These are phyloP conservation scores for Panthera tigris DNA, from an alignment of 2,113 vertebrate species.

Conservation along the genomic window DNA sequence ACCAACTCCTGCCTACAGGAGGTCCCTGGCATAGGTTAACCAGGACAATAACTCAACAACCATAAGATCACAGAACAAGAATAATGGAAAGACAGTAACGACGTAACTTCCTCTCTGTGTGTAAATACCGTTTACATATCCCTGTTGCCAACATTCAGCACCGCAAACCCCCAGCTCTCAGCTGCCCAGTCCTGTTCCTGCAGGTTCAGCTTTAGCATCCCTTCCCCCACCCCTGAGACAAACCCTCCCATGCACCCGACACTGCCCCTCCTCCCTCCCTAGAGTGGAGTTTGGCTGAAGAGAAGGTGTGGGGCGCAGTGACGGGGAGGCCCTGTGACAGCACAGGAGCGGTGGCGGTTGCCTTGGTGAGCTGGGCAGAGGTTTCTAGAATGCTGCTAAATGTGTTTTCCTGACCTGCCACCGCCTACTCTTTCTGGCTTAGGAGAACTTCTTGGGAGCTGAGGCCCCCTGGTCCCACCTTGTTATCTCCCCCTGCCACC, in stretches of 20 bases:
- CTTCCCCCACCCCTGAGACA: not conserved
- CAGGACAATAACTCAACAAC: not conserved
- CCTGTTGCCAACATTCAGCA: not conserved
- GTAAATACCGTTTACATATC: not conserved
- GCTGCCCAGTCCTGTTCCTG: not conserved
- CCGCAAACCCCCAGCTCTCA: not conserved
- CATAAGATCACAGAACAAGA: not conserved
- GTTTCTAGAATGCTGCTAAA: not conserved
- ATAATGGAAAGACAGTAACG: not conserved
- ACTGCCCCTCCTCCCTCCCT: not conserved
- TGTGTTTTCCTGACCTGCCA: not conserved
- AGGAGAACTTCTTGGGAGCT: not conserved
- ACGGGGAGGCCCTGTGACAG: not conserved
- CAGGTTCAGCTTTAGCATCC: not conserved
- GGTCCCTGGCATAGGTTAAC: not conserved
- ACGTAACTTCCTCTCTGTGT: not conserved
- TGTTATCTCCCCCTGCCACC: not conserved
- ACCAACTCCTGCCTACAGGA: not conserved
- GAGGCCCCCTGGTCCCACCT: not conserved
- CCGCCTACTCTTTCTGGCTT: not conserved
- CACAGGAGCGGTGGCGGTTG: not conserved
- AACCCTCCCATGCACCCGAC: not conserved
- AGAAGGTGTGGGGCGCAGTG: not conserved
- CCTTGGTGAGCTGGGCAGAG: constrained; percentile 54
- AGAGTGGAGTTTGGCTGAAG: not conserved